Percentiles rank a stretch among this genome's conserved stretches.
phyloP scores from a whole-genome alignment of 2,888 invertebrate genomes.

The Conus canariensis region DNA sequence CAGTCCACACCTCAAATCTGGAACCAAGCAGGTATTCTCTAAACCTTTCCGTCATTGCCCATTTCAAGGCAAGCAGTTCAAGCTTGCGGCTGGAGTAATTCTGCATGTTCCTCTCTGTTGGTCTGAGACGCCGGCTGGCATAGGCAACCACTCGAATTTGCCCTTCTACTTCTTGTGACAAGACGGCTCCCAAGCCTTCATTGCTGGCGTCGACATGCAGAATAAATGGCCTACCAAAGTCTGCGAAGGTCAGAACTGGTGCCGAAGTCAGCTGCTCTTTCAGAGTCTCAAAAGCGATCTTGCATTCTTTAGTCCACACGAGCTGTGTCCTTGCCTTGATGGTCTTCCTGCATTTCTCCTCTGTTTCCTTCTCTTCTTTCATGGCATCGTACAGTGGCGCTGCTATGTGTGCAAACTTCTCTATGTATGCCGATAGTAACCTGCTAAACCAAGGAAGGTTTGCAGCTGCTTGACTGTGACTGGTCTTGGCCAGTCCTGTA shows the following conservation, averaged over 20 bases:
- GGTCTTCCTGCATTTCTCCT: background rate
- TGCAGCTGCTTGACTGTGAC: constrained; percentile 17
- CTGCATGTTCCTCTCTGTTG: constrained; percentile 49
- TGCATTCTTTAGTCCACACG: constrained; percentile 40
- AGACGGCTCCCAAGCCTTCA: constrained; percentile 52
- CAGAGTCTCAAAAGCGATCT: constrained; percentile 47
- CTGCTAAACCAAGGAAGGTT: constrained; percentile 26
- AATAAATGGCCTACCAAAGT: constrained; percentile 51
- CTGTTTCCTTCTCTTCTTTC: background rate
- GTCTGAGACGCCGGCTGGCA: constrained; percentile 52
- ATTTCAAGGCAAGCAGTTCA: constrained; percentile 55
- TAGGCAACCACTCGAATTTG: constrained; percentile 49
- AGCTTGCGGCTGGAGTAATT: constrained; percentile 56
- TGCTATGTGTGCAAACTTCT: constrained; percentile 19
- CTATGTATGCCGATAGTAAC: constrained; percentile 3
- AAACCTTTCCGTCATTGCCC: constrained; percentile 56
- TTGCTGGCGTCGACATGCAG: constrained; percentile 55
- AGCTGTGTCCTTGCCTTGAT: background rate
- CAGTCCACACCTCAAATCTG: constrained; percentile 49
- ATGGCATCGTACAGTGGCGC: constrained; percentile 14
- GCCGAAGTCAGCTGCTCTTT: constrained; percentile 48
- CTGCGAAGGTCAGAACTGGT: constrained; percentile 55
- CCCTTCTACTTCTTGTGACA: constrained; percentile 53
- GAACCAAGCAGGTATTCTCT: constrained; percentile 47
- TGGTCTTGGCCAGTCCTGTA: constrained; percentile 14